Evolutionary conservation across 2,113 vertebrate genomes (phyloP), one percentile per base, ranked within the genome.

Genomic region (Gracilinanus agilis): DNA sequence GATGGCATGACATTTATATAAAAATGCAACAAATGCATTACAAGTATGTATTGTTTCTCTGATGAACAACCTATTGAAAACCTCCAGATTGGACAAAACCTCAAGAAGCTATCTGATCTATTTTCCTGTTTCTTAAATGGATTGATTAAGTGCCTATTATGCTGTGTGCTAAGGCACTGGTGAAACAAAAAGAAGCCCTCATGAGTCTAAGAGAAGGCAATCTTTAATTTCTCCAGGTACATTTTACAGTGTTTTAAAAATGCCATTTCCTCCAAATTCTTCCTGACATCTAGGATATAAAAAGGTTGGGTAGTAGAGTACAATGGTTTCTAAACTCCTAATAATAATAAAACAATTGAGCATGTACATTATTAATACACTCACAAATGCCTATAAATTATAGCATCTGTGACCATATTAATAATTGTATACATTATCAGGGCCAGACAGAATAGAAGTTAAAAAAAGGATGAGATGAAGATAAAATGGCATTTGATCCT

Each of bases 161-260:
- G 19, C 40, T 24, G 5, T 83, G 1, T 83, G n/a, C 2, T 83
- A 40, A 21, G 89, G 89, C 89, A 91, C 40, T 56, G 92, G 55
- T n/a, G 16, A 29, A 90, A 89, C 90, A 93, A 93, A 53, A 40
- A 61, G 67, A 92, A 9, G 25, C 3, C 67, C 93, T 90, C 58
- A 49, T 90, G 29, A 91, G 93, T 61, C 93, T 56, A 93, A 90
- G 40, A 93, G 67, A 97, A 89, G 40, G 56, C n/a, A 56, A 91
- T 11, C 61, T 29, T 29, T 61, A 88, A 24, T 93, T 90, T 91
- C 34, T 91, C 92, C 34, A 44, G n/a, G 55, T 12, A 55, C 54
- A 4, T 89, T 54, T 49, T 89, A 58, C 90, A 90, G 55, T 44
- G 29, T 90, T 93, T 23, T 90, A 95, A 93, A 90, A 44, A 55